Conservation (phyloP, 1,140 invertebrate genomes). For the Drosophila saltans region DNA sequence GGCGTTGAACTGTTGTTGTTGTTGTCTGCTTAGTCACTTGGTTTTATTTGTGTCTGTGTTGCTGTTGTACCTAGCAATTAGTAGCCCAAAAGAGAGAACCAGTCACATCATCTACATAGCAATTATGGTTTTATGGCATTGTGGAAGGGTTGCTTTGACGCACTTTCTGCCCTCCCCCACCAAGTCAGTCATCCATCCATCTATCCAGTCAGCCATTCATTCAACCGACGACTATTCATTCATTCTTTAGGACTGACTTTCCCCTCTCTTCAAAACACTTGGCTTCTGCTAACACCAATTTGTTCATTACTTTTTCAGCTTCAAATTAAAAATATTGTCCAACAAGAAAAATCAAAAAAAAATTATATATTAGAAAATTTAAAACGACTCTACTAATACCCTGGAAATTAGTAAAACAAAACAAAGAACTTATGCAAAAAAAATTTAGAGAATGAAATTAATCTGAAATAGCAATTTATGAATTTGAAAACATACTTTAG, state of each 20-base stretch:
- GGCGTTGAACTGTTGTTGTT: slow-evolving; percentile 53
- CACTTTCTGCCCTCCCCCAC: slow-evolving; percentile 5
- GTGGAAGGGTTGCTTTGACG: slow-evolving; percentile 51
- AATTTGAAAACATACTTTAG: too few relatives aligned
- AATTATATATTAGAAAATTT: slow-evolving; percentile 6
- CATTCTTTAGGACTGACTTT: slow-evolving; percentile 26
- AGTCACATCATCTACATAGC: slow-evolving; percentile 60
- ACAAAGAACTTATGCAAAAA: too few relatives aligned
- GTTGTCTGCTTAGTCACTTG: slow-evolving; percentile 74
- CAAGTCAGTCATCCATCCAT: neutral
- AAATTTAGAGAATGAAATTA: too few relatives aligned
- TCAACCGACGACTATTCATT: slow-evolving; percentile 10
- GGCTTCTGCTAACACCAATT: slow-evolving; percentile 80
- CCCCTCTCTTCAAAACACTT: slow-evolving; percentile 54
- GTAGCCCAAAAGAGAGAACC: slow-evolving; percentile 21
- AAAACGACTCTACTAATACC: neutral
- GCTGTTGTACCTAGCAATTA: slow-evolving; percentile 53
- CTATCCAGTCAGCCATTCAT: slow-evolving; percentile 18
- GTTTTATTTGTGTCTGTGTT: slow-evolving; percentile 8
- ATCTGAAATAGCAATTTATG: too few relatives aligned
- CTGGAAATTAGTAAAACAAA: neutral
- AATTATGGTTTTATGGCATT: slow-evolving; percentile 67
- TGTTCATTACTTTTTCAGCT: slow-evolving; percentile 72
- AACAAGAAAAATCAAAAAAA: slow-evolving; percentile 36
- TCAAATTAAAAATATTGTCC: slow-evolving; percentile 75